Base-by-base conservation (phyloP, 2,888 invertebrate genomes). In the Thereva nobilitata region DNA sequence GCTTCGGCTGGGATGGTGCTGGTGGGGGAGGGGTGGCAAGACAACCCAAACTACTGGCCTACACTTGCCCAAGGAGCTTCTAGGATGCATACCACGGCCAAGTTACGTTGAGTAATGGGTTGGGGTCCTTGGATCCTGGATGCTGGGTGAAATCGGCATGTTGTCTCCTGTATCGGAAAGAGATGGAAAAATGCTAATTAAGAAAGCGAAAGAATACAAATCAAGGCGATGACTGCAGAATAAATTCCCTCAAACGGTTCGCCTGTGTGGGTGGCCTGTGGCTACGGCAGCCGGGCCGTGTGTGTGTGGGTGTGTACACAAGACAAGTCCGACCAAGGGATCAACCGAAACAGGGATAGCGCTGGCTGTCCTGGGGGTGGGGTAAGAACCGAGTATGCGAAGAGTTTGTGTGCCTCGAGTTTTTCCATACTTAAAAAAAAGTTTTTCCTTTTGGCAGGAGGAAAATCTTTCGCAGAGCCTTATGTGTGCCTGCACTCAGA, bases 151-250 rank as follows among this genome's bases (percentile, higher is more conserved):
- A 10, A 23, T 12, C 52, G 45, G 53, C 50, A 61, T 40, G 61
- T 50, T 61, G 61, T 61, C 61, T 5, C 42, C 57, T 59, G 45
- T 42, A 57, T 66, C 57, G 57, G 44, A 66, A 57, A 66, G 66
- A 57, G 59, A 66, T 59, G 53, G 59, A 66, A 66, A 66, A 66
- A 66, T 66, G 59, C 66, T 66, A 66, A 66, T 66, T 66, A 66
- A 66, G 66, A 66, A 66, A 59, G 52, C 66, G 59, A 66, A 66
- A 59, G 66, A 66, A 59, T 66, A 59, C 59, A 66, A 66, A 66
- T 66, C 59, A 66, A 66, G 66, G 53, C 57, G 66, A 59, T 66
- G 66, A 65, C 65, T 65, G 65, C 53, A 64, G 53, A 53, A 53
- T 64, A 64, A 64, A 64, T 64, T 64, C 53, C 64, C 53, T 52